These are phyloP conservation scores for Motacilla tschutschensis DNA, from an alignment of 2,113 vertebrate species.

Conservation along the genomic window DNA sequence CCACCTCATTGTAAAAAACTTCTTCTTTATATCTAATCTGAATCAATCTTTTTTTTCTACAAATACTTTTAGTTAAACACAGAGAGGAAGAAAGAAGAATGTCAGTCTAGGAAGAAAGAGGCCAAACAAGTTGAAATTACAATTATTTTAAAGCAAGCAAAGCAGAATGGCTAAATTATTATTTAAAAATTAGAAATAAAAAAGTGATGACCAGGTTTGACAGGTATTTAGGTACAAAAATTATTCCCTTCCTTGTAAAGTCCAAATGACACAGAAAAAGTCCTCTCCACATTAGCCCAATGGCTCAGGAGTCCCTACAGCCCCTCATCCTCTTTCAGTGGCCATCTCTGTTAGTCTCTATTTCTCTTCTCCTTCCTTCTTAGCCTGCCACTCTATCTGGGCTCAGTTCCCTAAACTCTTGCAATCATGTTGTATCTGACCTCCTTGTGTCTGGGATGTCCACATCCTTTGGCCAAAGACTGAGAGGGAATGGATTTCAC, in stretches of 20 bases:
- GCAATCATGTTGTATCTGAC: background rate
- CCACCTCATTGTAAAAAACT: background rate
- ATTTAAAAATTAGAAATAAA: background rate
- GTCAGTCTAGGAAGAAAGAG: background rate
- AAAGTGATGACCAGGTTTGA: background rate
- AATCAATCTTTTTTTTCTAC: accelerated
- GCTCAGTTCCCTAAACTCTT: background rate
- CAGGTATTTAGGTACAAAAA: background rate
- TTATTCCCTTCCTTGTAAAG: background rate
- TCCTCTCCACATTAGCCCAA: accelerated
- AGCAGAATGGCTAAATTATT: background rate
- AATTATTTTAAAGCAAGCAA: background rate
- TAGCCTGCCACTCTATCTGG: background rate
- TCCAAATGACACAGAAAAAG: background rate
- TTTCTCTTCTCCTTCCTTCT: background rate
- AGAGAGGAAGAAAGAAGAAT: background rate
- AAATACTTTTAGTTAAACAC: accelerated
- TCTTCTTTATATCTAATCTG: background rate
- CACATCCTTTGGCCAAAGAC: background rate
- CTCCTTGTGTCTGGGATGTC: background rate
- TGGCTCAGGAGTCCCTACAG: background rate
- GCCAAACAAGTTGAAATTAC: background rate
- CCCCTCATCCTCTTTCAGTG: background rate
- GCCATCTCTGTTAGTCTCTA: background rate
- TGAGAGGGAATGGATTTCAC: background rate